These are phyloP conservation scores for Agonopterix arenella DNA, from an alignment of 2,888 invertebrate species.

Conservation along the genomic window DNA sequence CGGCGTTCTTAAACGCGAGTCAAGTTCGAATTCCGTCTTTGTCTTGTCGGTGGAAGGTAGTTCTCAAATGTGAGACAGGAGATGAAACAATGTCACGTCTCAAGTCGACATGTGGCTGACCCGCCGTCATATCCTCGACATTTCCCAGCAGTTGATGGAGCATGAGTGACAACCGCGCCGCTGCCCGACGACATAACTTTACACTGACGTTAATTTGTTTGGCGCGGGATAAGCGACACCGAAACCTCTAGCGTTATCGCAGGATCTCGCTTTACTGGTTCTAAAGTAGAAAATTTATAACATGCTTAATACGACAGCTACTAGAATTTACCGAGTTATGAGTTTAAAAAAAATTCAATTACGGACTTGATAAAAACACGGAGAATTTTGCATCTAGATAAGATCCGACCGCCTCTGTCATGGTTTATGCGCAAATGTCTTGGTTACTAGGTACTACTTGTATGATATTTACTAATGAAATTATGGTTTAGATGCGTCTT, in stretches of 20 bases:
- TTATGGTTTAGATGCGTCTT: slow-evolving; percentile 25
- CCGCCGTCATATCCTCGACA: slow-evolving; percentile 65
- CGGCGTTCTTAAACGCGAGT: slow-evolving; percentile 51
- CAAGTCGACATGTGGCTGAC: slow-evolving; percentile 68
- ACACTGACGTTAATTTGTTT: slow-evolving; percentile 67
- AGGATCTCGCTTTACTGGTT: slow-evolving; percentile 54
- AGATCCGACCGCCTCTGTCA: slow-evolving; percentile 20
- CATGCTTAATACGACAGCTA: slow-evolving; percentile 58
- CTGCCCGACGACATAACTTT: slow-evolving; percentile 62
- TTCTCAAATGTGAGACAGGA: slow-evolving; percentile 60
- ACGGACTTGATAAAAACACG: slow-evolving; percentile 24
- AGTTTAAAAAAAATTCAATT: slow-evolving; percentile 37
- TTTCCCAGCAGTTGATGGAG: slow-evolving; percentile 74
- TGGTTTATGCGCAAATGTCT: slow-evolving; percentile 23
- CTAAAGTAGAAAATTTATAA: slow-evolving; percentile 54
- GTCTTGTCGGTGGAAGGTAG: slow-evolving; percentile 51
- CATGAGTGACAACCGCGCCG: slow-evolving; percentile 70
- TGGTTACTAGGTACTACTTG: slow-evolving; percentile 13
- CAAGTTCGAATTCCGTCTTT: slow-evolving; percentile 57
- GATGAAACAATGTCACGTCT: slow-evolving; percentile 67
- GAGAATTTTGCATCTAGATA: slow-evolving; percentile 29
- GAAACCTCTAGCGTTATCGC: slow-evolving; percentile 50
- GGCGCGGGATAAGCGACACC: slow-evolving; percentile 52
- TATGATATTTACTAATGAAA: slow-evolving; percentile 11
- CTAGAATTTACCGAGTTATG: slow-evolving; percentile 54